Conservation (phyloP, 2,113 vertebrate genomes). For the Taurulus bubalis region DNA sequence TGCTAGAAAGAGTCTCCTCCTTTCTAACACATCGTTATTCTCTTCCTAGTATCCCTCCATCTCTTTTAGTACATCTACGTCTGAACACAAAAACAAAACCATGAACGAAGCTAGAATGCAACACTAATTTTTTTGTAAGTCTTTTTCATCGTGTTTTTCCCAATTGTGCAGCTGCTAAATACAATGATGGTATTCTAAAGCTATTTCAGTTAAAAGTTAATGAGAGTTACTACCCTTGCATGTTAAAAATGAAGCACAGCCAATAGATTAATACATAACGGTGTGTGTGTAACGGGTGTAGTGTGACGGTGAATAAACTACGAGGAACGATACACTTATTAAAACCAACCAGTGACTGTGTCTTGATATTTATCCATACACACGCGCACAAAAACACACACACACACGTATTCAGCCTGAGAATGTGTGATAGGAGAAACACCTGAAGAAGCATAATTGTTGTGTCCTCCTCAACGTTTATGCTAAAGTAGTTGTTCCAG, state of each 20-base stretch:
- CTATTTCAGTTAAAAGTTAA: slow-evolving; percentile 4
- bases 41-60: slow-evolving; percentile 7
- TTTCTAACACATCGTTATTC: neutral
- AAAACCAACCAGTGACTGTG: slow-evolving; percentile 46
- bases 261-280: slow-evolving; percentile 2
- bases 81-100: slow-evolving; percentile 2
- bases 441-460: slow-evolving; percentile 65
- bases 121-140: slow-evolving; percentile 67
- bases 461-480: slow-evolving; percentile 42
- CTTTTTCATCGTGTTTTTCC: slow-evolving; percentile 42
- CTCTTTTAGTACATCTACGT: neutral
- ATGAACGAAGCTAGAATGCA: slow-evolving; percentile 34
- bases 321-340: slow-evolving; percentile 20
- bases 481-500: slow-evolving; percentile 75
- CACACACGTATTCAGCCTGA: slow-evolving; percentile 59
- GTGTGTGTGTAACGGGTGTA: slow-evolving; percentile 50
- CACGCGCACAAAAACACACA: slow-evolving; percentile 17
- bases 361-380: slow-evolving; percentile 29
- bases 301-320: slow-evolving; percentile 45
- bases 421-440: slow-evolving; percentile 65
- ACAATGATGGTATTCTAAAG: slow-evolving; percentile 16
- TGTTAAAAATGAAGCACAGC: slow-evolving; percentile 33
- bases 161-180: slow-evolving; percentile 49
- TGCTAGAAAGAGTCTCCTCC: neutral
- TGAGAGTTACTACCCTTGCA: neutral